Evolutionary conservation across 1,140 invertebrate genomes (phyloP).

Genomic region (Drosophila elegans): DNA sequence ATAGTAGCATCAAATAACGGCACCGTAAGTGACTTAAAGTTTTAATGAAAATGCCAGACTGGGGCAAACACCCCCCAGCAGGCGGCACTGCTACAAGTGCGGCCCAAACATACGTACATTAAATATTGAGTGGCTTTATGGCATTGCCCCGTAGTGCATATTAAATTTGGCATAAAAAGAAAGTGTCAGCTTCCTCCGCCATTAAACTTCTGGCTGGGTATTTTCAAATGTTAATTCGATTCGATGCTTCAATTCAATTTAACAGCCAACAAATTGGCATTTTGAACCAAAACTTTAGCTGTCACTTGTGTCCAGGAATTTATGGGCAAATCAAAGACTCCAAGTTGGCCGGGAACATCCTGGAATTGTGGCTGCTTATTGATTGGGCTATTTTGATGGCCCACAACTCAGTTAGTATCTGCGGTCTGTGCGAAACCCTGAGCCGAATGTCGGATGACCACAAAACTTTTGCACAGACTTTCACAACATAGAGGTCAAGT

Average conservation of each 20-base stretch:
- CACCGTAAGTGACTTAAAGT: slow-evolving; percentile 79
- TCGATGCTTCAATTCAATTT: slow-evolving; percentile 56
- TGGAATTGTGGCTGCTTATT: slow-evolving; percentile 41
- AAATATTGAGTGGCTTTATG: slow-evolving; percentile 73
- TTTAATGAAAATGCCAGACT: slow-evolving; percentile 74
- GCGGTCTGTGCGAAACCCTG: neutral
- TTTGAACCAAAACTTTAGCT: slow-evolving; percentile 27
- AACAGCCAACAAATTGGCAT: slow-evolving; percentile 39
- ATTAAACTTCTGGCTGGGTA: slow-evolving; percentile 37
- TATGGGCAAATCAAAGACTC: slow-evolving; percentile 34
- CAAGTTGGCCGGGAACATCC: slow-evolving; percentile 28
- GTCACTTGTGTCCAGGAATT: slow-evolving; percentile 25
- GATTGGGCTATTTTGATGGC: slow-evolving; percentile 34
- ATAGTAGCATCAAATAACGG: slow-evolving; percentile 71
- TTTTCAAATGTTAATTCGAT: slow-evolving; percentile 55
- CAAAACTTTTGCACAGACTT: slow-evolving; percentile 25
- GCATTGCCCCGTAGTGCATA: slow-evolving; percentile 61
- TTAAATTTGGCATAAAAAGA: slow-evolving; percentile 56
- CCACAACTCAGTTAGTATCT: slow-evolving; percentile 6
- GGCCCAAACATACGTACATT: slow-evolving; percentile 54
- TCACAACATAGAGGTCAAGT: slow-evolving; percentile 26
- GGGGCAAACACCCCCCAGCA: slow-evolving; percentile 34
- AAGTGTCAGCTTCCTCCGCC: neutral
- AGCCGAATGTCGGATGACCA: slow-evolving; percentile 24
- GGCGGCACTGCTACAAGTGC: slow-evolving; percentile 5